Conservation (phyloP, 2,888 invertebrate species). For the Drosophila subsilvestris region DNA sequence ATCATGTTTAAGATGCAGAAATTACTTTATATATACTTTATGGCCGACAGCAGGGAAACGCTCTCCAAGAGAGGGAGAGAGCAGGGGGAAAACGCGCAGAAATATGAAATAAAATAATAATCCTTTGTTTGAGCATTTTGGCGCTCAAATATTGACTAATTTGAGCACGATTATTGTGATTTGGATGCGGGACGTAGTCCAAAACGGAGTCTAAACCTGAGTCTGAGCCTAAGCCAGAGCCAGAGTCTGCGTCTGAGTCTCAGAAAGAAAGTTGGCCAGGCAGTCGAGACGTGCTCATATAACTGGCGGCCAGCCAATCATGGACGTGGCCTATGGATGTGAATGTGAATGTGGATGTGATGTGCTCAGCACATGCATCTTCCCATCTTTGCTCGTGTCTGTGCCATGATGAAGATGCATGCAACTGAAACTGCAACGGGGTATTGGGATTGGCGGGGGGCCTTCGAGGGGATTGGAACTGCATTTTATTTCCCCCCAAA, state of each 20-base stretch:
- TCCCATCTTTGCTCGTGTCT: conserved; percentile 27
- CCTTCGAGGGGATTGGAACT: conserved; percentile 20
- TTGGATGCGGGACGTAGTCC: conserved; percentile 55
- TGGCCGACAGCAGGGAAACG: conserved; percentile 39
- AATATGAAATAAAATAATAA: conserved; percentile 68
- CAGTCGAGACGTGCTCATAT: conserved; percentile 49
- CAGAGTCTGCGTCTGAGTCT: neutral
- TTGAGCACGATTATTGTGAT: conserved; percentile 81
- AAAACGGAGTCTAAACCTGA: conserved; percentile 62
- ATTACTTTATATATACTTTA: conserved; percentile 74
- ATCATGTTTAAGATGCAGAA: conserved; percentile 75
- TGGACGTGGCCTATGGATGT: conserved; percentile 53
- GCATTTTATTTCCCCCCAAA: conserved; percentile 54
- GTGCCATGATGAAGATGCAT: conserved; percentile 69
- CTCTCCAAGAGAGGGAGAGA: conserved; percentile 9
- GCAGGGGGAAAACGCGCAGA: conserved; percentile 8
- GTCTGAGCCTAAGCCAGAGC: conserved; percentile 6
- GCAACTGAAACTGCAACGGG: conserved; percentile 27
- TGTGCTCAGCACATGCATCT: conserved; percentile 70
- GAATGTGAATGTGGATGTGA: conserved; percentile 39
- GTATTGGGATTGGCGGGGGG: neutral
- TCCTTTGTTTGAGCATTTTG: conserved; percentile 66
- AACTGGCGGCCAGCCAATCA: conserved; percentile 78
- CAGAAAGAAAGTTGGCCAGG: conserved; percentile 3
- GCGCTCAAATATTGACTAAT: conserved; percentile 81